Evolutionary conservation across 2,113 vertebrate species (phyloP), one percentile per base, ranked within the genome.

Genomic region (Tragulus kanchil): DNA sequence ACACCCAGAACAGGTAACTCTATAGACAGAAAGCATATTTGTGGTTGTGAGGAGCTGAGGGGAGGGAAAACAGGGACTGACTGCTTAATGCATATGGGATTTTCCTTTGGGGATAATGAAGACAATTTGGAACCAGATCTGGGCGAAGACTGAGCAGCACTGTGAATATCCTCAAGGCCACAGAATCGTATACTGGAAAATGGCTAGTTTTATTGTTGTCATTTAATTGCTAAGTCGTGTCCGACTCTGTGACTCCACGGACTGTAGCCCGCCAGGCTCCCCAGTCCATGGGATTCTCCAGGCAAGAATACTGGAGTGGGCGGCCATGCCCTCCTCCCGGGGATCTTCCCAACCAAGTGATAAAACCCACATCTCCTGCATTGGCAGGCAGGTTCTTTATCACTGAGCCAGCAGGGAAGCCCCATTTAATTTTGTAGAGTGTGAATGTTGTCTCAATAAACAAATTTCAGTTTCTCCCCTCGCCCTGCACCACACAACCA

Each of bases 51-150:
- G 64, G 36, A 36, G 50, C 23, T 42, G 11, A 16, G 62, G 17
- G 13, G 3, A 15, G 25, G 36, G 10, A 26, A 0, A 5, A 1
- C 0, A 0, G 50, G 48, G 59, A 28, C 45, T 9, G 4, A 42
- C 12, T 42, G 62, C 26, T 82, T 45, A 67, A 69, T 17, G 52
- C 36, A 3, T 7, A 19, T 48, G 11, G 31, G 19, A 52, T 8
- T 83, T 59, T 83, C 52, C 52, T 58, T 82, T 48, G 0, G 2
- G 61, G 42, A 7, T 16, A 36, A 58, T 42, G 25, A 25, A 23
- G 61, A 48, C 16, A 26, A n/a, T 69, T 58, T 58, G 52, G 13
- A 69, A 67, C 2, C 8, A 67, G 89, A 21, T 26, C 14, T 14
- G 5, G 36, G 15, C 42, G 61, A 31, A 56, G 50, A 11, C 5